Percentiles rank a stretch among this genome's conserved stretches.
phyloP scores from a whole-genome alignment of 2,888 invertebrate genomes.

The Dexiosoma caninum region DNA sequence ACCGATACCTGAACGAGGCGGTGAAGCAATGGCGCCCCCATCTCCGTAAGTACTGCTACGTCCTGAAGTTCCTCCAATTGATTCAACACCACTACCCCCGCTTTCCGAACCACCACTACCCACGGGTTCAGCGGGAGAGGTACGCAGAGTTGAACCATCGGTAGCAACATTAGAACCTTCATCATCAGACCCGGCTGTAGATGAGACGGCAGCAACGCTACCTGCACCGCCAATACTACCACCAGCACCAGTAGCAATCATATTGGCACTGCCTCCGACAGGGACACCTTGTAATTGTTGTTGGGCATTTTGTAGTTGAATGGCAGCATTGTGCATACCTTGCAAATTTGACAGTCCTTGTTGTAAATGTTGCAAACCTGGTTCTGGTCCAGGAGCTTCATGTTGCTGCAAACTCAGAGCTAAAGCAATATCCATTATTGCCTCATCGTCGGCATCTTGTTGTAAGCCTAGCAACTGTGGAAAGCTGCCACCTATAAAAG shows the following conservation, averaged over 20 bases:
- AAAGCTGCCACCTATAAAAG: constrained; percentile 81
- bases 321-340: constrained; percentile 72
- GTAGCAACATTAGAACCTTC: constrained; percentile 97
- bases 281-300: constrained; percentile 67
- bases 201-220: constrained; percentile 73
- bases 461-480: constrained; percentile 92
- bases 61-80: constrained; percentile 95
- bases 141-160: constrained; percentile 93
- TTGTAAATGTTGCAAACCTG: constrained; percentile 80
- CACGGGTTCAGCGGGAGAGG: constrained; percentile 88
- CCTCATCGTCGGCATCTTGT: constrained; percentile 97
- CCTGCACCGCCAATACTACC: background rate
- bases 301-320: constrained; percentile 79
- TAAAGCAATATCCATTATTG: constrained; percentile 97
- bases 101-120: constrained; percentile 90
- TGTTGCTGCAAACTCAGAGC: constrained; percentile 94
- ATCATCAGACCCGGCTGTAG: constrained; percentile 91
- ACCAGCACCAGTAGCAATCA: background rate
- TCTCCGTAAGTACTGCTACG: constrained; percentile 92
- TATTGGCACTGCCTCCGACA: constrained; percentile 33
- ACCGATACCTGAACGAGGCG: constrained; percentile 69
- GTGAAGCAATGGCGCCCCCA: constrained; percentile 79
- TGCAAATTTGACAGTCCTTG: constrained; percentile 77
- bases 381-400: constrained; percentile 80
- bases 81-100: constrained; percentile 94